Evolutionary conservation across 2,113 vertebrate species (phyloP).

Genomic region (Muscicapa adusta): DNA sequence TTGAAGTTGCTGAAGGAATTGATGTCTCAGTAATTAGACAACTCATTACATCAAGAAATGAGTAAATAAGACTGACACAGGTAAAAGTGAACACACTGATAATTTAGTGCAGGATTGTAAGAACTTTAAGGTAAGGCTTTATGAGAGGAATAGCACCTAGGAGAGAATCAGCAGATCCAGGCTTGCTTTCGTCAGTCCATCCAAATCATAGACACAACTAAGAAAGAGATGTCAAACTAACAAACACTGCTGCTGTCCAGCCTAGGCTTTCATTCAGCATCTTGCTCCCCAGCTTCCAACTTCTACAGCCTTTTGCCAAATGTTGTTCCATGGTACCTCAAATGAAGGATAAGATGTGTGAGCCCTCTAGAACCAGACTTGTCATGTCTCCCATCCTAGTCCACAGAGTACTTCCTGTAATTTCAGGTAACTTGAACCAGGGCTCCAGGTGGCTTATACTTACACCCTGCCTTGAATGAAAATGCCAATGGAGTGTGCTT

Average conservation of each 20-base stretch:
- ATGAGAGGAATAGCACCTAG: conserved; percentile 10
- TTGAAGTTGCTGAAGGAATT: conserved; percentile 63
- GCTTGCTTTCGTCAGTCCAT: not conserved
- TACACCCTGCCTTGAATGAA: not conserved
- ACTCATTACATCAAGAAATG: conserved; percentile 75
- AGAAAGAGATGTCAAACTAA: not conserved
- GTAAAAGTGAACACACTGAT: conserved; percentile 70
- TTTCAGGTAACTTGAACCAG: not conserved
- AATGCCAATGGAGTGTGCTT: not conserved
- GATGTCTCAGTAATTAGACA: conserved; percentile 74
- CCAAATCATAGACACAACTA: not conserved
- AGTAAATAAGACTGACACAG: conserved; percentile 69
- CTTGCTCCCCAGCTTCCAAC: not conserved
- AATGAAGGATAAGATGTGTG: not conserved
- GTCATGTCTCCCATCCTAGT: not conserved
- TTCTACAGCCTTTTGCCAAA: not conserved
- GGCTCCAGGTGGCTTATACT: not conserved
- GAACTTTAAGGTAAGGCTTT: conserved; percentile 16
- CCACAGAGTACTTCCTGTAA: not conserved
- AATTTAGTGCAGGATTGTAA: conserved; percentile 56
- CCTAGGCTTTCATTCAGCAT: not conserved
- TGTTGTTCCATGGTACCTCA: not conserved
- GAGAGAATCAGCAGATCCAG: conserved; percentile 24
- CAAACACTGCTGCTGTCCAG: not conserved
- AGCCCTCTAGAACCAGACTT: not conserved